Evolutionary conservation across 2,113 vertebrate genomes (phyloP).

Genomic region (Microtus montanus): DNA sequence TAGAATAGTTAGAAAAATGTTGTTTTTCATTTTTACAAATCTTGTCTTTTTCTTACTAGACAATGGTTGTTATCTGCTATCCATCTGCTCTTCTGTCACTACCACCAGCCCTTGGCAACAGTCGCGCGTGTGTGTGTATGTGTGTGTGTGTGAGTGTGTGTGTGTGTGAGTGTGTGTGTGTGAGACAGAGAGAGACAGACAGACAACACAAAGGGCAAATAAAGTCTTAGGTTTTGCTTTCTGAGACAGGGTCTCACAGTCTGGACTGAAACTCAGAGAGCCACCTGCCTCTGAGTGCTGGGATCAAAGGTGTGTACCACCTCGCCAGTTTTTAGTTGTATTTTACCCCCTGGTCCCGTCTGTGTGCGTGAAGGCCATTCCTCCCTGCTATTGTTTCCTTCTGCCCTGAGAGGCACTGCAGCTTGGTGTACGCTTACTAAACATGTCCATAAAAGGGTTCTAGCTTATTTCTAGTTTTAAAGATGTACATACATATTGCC

Average conservation of each 20-base stretch:
- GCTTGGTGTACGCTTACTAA: not conserved
- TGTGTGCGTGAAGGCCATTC: not conserved
- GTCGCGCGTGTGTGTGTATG: no score
- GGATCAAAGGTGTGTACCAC: not conserved
- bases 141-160: no score
- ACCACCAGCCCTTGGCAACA: no score
- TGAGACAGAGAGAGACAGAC: no score
- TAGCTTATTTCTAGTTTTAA: not conserved
- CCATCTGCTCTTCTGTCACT: no score
- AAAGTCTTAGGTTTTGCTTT: not conserved
- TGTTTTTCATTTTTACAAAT: no score
- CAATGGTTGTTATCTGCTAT: no score
- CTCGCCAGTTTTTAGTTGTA: not conserved
- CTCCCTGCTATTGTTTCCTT: not conserved
- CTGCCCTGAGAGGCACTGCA: not conserved
- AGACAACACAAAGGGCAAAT: not conserved
- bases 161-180: no score
- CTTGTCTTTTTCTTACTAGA: no score
- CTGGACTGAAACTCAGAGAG: not conserved
- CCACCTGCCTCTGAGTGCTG: not conserved
- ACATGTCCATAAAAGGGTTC: not conserved
- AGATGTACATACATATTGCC: not conserved
- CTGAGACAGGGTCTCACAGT: not conserved
- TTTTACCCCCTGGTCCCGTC: not conserved
- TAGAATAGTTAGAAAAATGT: no score